phyloP scores from a whole-genome alignment of 2,888 invertebrate species.

The Drosophila demipolita region DNA sequence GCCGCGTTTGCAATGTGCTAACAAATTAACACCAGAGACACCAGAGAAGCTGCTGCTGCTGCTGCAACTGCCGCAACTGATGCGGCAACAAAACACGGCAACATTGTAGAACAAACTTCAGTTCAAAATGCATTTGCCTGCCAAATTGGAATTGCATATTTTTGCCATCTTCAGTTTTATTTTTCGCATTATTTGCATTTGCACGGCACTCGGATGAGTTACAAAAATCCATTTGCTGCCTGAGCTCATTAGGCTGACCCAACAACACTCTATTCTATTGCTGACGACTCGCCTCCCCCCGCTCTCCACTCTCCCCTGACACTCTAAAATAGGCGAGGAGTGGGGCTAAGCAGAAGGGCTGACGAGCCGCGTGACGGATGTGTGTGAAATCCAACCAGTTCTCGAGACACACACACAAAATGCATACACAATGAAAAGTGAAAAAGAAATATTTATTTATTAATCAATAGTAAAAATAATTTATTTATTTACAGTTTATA shows the following conservation, averaged over 20 bases:
- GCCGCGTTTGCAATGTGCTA: conserved; percentile 71
- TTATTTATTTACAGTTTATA: not conserved
- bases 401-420: conserved; percentile 17
- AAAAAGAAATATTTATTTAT: not conserved
- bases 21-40: conserved; percentile 73
- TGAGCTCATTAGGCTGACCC: conserved; percentile 70
- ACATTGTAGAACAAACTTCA: conserved; percentile 58
- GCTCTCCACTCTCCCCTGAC: not conserved
- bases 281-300: conserved; percentile 25
- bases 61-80: conserved; percentile 2
- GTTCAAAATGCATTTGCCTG: conserved; percentile 68
- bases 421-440: not conserved
- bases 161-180: conserved; percentile 51
- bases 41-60: conserved; percentile 15
- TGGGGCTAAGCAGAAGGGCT: conserved; percentile 16
- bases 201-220: conserved; percentile 66
- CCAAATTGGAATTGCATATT: conserved; percentile 64
- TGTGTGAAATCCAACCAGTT: conserved; percentile 57
- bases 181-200: conserved; percentile 37
- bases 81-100: conserved; percentile 73
- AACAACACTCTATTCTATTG: conserved; percentile 12
- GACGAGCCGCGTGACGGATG: conserved; percentile 57
- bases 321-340: not conserved
- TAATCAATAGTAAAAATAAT: not conserved
- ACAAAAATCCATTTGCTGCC: conserved; percentile 76